These are phyloP conservation scores for Urophycis tenuis DNA, from an alignment of 2,797 vertebrate species.

Conservation along the genomic window DNA sequence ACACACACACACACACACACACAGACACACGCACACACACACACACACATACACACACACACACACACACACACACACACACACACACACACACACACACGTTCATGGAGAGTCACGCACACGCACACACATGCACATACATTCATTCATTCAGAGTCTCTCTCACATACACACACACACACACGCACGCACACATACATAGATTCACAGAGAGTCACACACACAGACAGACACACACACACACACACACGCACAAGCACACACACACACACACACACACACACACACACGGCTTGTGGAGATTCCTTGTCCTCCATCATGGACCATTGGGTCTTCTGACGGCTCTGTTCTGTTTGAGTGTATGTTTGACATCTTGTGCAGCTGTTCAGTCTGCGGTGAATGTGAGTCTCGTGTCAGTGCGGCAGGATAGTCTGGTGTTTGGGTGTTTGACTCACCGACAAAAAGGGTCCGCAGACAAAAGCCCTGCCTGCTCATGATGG, in stretches of 20 bases:
- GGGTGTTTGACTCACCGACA: no score
- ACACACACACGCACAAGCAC: no score
- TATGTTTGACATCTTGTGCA: neutral
- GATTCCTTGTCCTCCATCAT: neutral
- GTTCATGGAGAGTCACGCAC: neutral
- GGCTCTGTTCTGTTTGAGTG: neutral
- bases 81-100: neutral
- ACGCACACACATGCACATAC: neutral
- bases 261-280: neutral
- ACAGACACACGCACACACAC: neutral
- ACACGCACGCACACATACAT: conserved; percentile 24
- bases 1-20: conserved; percentile 39
- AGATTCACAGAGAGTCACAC: no score
- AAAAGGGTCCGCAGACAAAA: no score
- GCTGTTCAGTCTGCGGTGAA: neutral
- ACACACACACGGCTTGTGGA: neutral
- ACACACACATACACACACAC: conserved; percentile 35
- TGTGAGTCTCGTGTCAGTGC: no score
- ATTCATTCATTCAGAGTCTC: conserved; percentile 8
- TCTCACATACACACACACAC: conserved; percentile 32
- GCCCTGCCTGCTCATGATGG: no score
- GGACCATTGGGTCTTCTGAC: neutral
- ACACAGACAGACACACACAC: no score
- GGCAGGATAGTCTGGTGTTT: no score
- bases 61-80: conserved; percentile 20